Percentiles rank a stretch among this genome's conserved stretches.
These are phyloP conservation scores for Xenopus tropicalis DNA, from an alignment of 2,113 vertebrate species.

Conservation along the genomic window DNA sequence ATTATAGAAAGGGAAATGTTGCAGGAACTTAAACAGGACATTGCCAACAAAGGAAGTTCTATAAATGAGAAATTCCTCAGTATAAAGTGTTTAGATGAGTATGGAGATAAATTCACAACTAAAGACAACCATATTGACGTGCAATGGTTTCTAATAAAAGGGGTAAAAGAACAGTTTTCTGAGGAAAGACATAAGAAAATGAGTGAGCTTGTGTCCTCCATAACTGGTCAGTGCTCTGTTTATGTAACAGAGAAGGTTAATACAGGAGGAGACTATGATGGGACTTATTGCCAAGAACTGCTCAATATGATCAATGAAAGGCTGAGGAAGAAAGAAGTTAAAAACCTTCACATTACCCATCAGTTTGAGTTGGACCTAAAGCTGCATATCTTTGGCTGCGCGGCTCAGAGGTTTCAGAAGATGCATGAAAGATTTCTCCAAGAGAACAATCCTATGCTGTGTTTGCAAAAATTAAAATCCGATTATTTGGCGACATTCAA, in stretches of 20 bases:
- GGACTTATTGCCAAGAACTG: slow-evolving; percentile 47
- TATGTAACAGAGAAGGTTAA: slow-evolving; percentile 54
- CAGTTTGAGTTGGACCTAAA: slow-evolving; percentile 42
- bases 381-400: background rate
- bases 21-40: slow-evolving; percentile 55
- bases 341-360: slow-evolving; percentile 5
- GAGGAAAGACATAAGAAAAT: slow-evolving; percentile 52
- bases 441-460: slow-evolving; percentile 10
- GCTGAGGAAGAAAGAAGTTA: background rate
- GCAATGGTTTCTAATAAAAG: background rate
- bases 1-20: slow-evolving; percentile 54
- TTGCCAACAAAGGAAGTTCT: slow-evolving; percentile 45
- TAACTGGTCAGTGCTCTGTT: slow-evolving; percentile 52
- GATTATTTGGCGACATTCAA: slow-evolving; percentile 20
- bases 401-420: slow-evolving; percentile 4
- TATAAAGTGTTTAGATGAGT: slow-evolving; percentile 32
- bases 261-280: slow-evolving; percentile 55
- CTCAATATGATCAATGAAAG: slow-evolving; percentile 7
- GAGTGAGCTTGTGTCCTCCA: slow-evolving; percentile 48
- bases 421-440: slow-evolving; percentile 25
- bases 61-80: slow-evolving; percentile 57
- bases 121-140: slow-evolving; percentile 40
- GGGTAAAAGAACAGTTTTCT: slow-evolving; percentile 51
- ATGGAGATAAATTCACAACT: slow-evolving; percentile 47
- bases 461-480: slow-evolving; percentile 24